phyloP scores from a whole-genome alignment of 2,888 invertebrate species.

The Hydraecia micacea region DNA sequence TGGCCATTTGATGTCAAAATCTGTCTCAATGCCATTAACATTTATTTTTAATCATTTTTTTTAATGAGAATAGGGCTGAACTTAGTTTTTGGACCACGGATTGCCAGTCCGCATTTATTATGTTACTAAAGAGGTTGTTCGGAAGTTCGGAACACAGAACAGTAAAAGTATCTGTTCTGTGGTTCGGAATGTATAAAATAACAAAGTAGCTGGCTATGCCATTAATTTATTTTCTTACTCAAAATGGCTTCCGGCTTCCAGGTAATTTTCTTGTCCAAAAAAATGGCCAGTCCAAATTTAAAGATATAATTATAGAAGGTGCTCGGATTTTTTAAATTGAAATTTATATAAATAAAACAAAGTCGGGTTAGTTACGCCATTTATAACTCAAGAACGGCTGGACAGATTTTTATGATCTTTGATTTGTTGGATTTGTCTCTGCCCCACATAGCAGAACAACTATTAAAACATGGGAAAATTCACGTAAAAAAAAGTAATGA shows the following conservation, averaged over 20 bases:
- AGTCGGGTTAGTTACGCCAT: too few relatives aligned
- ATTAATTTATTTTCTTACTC: background rate
- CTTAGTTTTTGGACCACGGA: background rate
- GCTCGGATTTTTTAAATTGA: background rate
- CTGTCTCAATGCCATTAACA: background rate
- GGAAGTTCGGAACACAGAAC: too few relatives aligned
- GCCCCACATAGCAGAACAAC: too few relatives aligned
- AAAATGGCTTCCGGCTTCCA: background rate
- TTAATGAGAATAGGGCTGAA: background rate
- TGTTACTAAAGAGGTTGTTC: background rate
- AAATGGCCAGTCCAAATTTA: background rate
- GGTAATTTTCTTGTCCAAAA: background rate
- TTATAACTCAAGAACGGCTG: too few relatives aligned
- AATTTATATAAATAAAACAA: background rate
- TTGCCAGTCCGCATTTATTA: background rate
- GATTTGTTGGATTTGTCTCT: too few relatives aligned
- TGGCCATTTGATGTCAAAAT: constrained; percentile 14
- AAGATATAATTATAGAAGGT: background rate
- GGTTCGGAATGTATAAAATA: too few relatives aligned
- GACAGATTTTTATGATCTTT: too few relatives aligned
- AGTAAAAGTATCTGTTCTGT: too few relatives aligned
- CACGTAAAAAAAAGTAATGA: too few relatives aligned
- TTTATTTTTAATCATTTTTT: constrained; percentile 13
- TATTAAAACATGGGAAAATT: too few relatives aligned
- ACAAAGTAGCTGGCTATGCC: background rate